Base-by-base conservation (phyloP, 1,140 invertebrate genomes). In the Lordiphosa stackelbergi region DNA sequence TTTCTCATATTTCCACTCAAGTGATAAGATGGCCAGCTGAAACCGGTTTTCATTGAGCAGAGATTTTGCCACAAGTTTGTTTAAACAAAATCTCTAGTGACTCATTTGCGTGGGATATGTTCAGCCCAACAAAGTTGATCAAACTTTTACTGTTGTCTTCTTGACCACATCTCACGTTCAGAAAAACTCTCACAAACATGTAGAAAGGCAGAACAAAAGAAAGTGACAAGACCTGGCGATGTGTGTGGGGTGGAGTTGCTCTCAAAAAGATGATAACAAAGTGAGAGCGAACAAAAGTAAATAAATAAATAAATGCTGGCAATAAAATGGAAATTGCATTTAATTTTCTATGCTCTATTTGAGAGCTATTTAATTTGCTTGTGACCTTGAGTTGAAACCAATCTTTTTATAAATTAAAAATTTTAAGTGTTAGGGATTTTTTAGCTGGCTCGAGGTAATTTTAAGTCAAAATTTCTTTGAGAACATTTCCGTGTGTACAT, bases 121-220 rank as follows among this genome's bases (percentile, higher is more conserved):
- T 31, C 0, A 31, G 2, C 6, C 6, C 28, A 31, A 31, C 7
- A 5, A 8, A 31, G 7, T 8, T 31, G 28, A 8, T 1, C 28
- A 31, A 45, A 46, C 43, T 46, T 46, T 46, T 46, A 46, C 43
- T 51, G 62, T 45, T 24, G 49, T 54, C 53, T 61, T 54, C 53
- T 61, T 74, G 71, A 81, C 69, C 73, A 66, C 28, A 31, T 31
- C 58, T 31, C 58, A 55, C 70, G 70, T 64, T 61, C 59, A 45
- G 22, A 61, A 43, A 12, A 65, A 69, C 66, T 59, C 53, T 59
- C 38, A 46, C 64, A 54, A 63, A 68, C 54, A 62, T 22, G 19
- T 22, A 5, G 19, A 71, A 58, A 70, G 52, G 42, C 55, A 81
- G 70, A 79, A 81, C 75, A 81, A 71, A 75, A 79, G 75, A 79